Base-by-base conservation (phyloP, 2,888 invertebrate species). In the Amphipyra tragopoginis region DNA sequence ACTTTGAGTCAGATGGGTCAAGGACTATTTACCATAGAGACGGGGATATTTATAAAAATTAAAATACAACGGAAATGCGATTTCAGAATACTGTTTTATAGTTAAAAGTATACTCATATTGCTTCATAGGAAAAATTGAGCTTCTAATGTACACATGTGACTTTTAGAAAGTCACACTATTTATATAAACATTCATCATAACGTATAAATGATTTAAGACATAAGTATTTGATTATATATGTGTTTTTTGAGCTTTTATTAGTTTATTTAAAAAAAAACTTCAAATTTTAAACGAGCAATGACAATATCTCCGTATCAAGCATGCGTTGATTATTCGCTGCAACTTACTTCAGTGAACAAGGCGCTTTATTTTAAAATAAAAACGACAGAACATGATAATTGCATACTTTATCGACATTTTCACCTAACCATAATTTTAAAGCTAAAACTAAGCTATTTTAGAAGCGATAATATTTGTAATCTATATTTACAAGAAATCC, bases 51-150 rank as follows among this genome's bases (percentile, higher is more conserved):
- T 38, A 50, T 38, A 55, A 54, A 52, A 56, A 52, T 48, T 61
- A 50, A 66, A 75, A 69, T 66, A 54, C 43, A 57, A 36, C 51
- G 58, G 43, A 78, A 76, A 80, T 80, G 76, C 83, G 83, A 85
- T 85, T 86, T 84, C 82, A 84, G 83, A 84, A 79, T 36, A 49
- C 55, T 59, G 36, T 21, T 36, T 42, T 54, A 53, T 45, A 71
- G 57, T 70, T 62, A 75, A 72, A 73, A 65, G 80, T 83, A 83
- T 81, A 85, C 81, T 43, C 60, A 54, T 81, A 85, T 86, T 84
- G 86, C 84, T 86, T 81, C 55, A 70, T 13, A 72, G 49, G 62
- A 74, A 68, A 62, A 53, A 50, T 77, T 77, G 77, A 77, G 77
- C 75, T 57, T 67, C 57, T 42, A 45, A 63, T 21, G 26, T 36